Conservation (phyloP, 2,113 vertebrate genomes). For the Phrynosoma platyrhinos region DNA sequence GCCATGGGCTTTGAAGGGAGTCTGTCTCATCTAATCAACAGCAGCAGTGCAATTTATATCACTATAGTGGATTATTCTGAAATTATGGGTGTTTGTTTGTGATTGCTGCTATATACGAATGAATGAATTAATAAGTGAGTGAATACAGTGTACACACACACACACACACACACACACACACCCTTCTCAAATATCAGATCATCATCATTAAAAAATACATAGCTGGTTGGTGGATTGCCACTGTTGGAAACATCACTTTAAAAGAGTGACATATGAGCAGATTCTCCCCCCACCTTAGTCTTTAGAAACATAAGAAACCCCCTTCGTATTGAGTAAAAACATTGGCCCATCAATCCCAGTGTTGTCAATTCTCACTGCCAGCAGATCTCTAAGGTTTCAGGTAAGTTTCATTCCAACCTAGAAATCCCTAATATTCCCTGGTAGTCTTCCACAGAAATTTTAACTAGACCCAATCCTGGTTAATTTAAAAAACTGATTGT, state of each 20-base stretch:
- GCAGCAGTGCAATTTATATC: constrained; percentile 40
- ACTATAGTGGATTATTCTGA: constrained; percentile 43
- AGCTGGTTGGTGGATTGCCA: too few species aligned
- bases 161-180: too few species aligned
- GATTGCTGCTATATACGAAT: constrained; percentile 8
- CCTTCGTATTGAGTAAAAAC: not conserved
- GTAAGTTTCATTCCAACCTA: too few species aligned
- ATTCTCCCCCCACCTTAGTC: not conserved
- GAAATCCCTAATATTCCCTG: too few species aligned
- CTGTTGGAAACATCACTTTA: too few species aligned
- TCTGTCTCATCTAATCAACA: constrained; percentile 56
- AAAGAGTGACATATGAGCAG: too few species aligned
- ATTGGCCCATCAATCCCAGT: not conserved
- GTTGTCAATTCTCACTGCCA: not conserved
- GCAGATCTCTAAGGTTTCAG: not conserved
- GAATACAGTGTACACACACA: too few species aligned
- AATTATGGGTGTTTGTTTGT: constrained; percentile 33
- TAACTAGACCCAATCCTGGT: too few species aligned
- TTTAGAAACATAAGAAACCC: not conserved
- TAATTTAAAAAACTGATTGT: too few species aligned
- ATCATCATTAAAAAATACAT: not conserved
- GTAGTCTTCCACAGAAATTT: too few species aligned
- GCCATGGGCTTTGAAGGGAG: constrained; percentile 30
- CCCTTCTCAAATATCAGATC: too few species aligned
- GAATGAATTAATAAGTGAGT: too few species aligned